Conservation (phyloP, 2,113 vertebrate species). For the Apaloderma vittatum region DNA sequence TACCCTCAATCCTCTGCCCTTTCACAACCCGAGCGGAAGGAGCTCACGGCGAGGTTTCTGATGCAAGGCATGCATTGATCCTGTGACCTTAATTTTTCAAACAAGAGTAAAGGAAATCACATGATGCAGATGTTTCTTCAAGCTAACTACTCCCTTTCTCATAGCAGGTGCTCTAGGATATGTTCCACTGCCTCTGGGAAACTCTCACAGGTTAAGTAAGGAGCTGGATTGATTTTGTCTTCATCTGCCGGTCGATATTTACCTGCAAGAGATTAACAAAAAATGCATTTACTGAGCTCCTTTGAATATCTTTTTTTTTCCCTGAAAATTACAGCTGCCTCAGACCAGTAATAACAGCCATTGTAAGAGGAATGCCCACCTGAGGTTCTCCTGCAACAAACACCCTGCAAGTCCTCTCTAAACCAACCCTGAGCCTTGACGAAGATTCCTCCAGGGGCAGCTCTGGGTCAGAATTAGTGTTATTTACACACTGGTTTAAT, state of each 20-base stretch:
- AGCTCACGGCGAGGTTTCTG: neutral
- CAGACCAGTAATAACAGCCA: neutral
- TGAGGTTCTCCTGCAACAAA: neutral
- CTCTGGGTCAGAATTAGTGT: neutral
- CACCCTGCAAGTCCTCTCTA: neutral
- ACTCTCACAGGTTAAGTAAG: slow-evolving; percentile 87
- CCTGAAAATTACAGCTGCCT: neutral
- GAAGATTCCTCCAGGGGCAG: no score
- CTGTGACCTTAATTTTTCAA: neutral
- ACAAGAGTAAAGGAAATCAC: neutral
- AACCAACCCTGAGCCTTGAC: neutral
- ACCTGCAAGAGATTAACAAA: slow-evolving; percentile 75
- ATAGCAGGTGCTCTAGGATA: slow-evolving; percentile 82
- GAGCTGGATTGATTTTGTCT: slow-evolving; percentile 84
- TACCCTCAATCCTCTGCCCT: neutral
- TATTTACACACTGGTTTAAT: neutral
- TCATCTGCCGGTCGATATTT: slow-evolving; percentile 91
- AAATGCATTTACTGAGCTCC: neutral
- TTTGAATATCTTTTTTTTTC: fast-evolving
- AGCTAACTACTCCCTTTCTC: neutral
- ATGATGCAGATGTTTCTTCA: neutral
- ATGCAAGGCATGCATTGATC: neutral
- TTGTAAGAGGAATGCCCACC: neutral
- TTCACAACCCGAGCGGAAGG: neutral
- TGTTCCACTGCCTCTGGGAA: slow-evolving; percentile 92